Percentiles rank a stretch among this genome's conserved stretches.
Evolutionary conservation across 1,140 invertebrate species (phyloP).

Genomic region (Lucilia cuprina): DNA sequence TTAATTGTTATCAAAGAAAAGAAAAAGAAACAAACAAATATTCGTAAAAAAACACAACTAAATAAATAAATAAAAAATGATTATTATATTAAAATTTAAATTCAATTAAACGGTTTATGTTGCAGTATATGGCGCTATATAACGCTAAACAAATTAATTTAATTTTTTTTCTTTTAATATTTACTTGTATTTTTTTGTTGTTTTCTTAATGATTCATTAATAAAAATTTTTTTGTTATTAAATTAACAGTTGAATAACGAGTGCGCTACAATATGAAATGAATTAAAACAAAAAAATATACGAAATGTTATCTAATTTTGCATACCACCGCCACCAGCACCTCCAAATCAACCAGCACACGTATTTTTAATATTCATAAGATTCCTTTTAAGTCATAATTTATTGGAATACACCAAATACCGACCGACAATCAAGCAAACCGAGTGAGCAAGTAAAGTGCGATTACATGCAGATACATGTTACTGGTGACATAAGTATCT

Average conservation of each 20-base stretch:
- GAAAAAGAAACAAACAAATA: background rate
- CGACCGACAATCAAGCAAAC: background rate
- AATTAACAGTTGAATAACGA: background rate
- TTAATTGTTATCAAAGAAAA: background rate
- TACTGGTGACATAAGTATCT: constrained; percentile 1
- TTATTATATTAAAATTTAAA: background rate
- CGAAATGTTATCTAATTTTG: constrained; percentile 26
- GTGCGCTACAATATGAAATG: background rate
- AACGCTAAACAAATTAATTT: background rate
- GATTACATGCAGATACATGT: background rate
- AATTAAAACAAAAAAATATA: background rate
- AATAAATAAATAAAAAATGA: background rate
- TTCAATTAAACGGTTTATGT: constrained; percentile 21
- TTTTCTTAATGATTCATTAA: background rate
- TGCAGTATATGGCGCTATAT: constrained; percentile 14
- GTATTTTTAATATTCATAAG: background rate
- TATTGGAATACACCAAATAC: background rate
- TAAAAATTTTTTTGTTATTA: background rate
- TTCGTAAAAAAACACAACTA: background rate
- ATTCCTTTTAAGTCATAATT: constrained; percentile 20
- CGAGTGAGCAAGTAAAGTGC: too few species aligned
- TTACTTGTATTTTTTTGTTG: background rate
- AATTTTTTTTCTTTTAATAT: background rate
- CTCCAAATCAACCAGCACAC: background rate
- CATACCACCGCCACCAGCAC: background rate